A percentile compares a stretch with the other conserved stretches of the same genome.
Evolutionary conservation across 1,140 invertebrate genomes (phyloP).

Genomic region (Brachionus paranguensis): DNA sequence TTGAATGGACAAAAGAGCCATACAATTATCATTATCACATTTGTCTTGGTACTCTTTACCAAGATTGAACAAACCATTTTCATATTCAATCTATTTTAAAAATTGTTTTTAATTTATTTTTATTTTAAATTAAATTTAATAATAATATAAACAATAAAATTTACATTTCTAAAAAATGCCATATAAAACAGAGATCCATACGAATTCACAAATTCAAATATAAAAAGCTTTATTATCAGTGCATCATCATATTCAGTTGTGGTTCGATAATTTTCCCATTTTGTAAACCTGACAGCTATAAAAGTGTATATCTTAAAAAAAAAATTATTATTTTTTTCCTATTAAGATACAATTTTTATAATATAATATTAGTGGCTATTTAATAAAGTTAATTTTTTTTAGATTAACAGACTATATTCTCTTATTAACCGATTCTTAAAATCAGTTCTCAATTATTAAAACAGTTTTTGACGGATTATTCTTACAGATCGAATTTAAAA

Average conservation of each 20-base stretch:
- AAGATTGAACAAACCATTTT: slow-evolving; percentile 49
- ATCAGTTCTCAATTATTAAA: too few species aligned
- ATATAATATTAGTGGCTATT: too few species aligned
- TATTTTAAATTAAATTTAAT: too few species aligned
- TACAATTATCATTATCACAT: slow-evolving; percentile 72
- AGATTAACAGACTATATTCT: too few species aligned
- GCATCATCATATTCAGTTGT: slow-evolving; percentile 97
- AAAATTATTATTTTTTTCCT: not conserved
- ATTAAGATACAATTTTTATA: too few species aligned
- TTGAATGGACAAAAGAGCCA: slow-evolving; percentile 75
- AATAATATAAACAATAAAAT: not conserved
- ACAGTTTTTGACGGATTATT: too few species aligned
- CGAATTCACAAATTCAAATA: slow-evolving; percentile 96
- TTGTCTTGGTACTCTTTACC: slow-evolving; percentile 55
- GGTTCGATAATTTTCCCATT: slow-evolving; percentile 74
- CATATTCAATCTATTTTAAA: not conserved
- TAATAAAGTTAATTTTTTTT: too few species aligned
- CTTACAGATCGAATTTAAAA: too few species aligned
- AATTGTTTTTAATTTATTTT: too few species aligned
- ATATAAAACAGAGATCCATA: slow-evolving; percentile 98
- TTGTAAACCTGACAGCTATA: slow-evolving; percentile 7
- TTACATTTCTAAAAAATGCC: slow-evolving; percentile 69
- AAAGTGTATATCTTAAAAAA: slow-evolving; percentile 20
- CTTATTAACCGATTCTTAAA: too few species aligned
- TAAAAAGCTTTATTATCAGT: slow-evolving; percentile 91